Percentiles rank a stretch among this genome's conserved stretches.
Conservation (phyloP, 2,888 invertebrate species). For the Bellardia pandia region DNA sequence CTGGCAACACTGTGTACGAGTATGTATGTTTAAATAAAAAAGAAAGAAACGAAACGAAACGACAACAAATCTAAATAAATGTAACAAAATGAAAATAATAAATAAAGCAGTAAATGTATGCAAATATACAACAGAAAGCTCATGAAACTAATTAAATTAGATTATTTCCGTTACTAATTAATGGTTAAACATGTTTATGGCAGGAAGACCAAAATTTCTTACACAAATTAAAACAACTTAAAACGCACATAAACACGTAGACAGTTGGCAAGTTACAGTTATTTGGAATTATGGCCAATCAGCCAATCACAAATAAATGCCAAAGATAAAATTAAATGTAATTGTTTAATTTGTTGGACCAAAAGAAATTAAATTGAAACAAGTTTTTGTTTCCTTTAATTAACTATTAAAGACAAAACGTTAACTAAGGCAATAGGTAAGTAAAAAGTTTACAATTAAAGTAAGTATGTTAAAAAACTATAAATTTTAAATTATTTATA, state of each 20-base stretch:
- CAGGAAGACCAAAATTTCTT: background rate
- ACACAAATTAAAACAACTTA: background rate
- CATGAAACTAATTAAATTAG: slow-evolving; percentile 41
- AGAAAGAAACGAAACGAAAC: slow-evolving; percentile 21
- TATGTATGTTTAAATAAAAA: background rate
- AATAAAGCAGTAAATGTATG: slow-evolving; percentile 32
- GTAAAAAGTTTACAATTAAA: no score
- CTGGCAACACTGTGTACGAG: no score
- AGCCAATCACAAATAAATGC: background rate
- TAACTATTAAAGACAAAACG: background rate
- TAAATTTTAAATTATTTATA: no score
- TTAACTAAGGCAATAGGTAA: background rate
- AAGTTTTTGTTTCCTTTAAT: background rate
- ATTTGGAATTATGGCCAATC: background rate
- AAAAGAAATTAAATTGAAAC: slow-evolving; percentile 1
- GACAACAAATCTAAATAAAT: slow-evolving; percentile 20
- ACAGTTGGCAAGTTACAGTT: background rate
- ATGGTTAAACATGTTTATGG: background rate
- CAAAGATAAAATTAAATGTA: slow-evolving; percentile 9
- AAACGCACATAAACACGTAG: background rate
- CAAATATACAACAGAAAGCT: background rate
- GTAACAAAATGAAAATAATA: slow-evolving; percentile 7
- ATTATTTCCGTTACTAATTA: slow-evolving; percentile 58
- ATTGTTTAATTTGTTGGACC: slow-evolving; percentile 1
- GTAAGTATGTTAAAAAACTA: no score